A percentile compares a stretch with the other conserved stretches of the same genome.
These are phyloP conservation scores for Tipula unca DNA, from an alignment of 2,888 invertebrate species.

Conservation along the genomic window DNA sequence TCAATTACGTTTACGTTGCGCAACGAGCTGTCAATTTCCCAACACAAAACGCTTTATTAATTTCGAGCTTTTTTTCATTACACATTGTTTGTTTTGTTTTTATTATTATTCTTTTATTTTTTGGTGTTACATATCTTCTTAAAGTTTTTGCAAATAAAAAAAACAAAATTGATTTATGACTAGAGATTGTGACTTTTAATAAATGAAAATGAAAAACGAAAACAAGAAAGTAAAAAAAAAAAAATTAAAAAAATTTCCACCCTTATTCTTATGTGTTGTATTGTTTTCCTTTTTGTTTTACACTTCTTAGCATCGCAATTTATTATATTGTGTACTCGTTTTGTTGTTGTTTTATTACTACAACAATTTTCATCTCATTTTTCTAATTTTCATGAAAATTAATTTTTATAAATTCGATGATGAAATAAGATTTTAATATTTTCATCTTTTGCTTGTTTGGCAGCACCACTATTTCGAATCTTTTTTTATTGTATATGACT, in stretches of 20 bases:
- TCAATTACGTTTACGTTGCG: not conserved
- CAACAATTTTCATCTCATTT: slow-evolving; percentile 9
- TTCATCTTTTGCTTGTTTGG: not conserved
- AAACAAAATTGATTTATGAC: not conserved
- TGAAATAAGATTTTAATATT: slow-evolving; percentile 14
- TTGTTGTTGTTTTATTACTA: slow-evolving; percentile 3
- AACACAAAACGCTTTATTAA: slow-evolving; percentile 8
- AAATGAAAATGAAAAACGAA: not conserved
- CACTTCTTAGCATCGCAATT: slow-evolving; percentile 3
- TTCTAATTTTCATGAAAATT: slow-evolving; percentile 14
- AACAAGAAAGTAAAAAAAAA: not conserved
- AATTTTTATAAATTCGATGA: slow-evolving; percentile 14
- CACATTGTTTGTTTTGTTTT: not conserved
- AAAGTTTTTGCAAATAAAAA: not conserved
- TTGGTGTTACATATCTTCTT: not conserved
- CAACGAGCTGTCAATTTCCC: not conserved
- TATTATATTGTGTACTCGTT: not conserved
- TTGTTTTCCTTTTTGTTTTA: not conserved
- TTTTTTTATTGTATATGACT: not conserved
- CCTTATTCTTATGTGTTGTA: not conserved
- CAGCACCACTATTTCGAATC: not conserved
- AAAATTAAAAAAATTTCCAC: not conserved
- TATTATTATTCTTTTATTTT: not conserved
- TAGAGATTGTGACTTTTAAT: slow-evolving; percentile 14
- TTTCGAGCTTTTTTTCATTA: not conserved